Base-by-base conservation (phyloP, 2,888 invertebrate genomes). In the Erebia palarica region DNA sequence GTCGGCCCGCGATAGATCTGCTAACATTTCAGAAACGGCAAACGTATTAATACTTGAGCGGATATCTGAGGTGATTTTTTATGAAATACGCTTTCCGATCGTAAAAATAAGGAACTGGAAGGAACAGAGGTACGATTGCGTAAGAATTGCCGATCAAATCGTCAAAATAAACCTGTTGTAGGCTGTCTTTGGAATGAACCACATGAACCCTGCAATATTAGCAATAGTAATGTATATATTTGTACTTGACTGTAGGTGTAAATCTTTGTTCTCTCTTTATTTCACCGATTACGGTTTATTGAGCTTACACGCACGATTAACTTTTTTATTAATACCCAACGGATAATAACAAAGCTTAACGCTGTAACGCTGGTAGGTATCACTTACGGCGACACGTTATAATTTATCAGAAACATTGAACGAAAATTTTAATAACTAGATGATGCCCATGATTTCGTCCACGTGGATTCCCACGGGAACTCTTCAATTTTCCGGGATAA, bases 301-400 rank as follows among this genome's bases (percentile, higher is more conserved):
- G 76, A 81, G 82, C 82, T 81, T 81, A 77, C 80, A 84, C 84
- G 82, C 78, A 86, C 79, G 87, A 89, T 89, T 88, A 89, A 87
- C 87, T 89, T 87, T 88, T 89, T 89, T 89, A 89, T 89, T 89
- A 88, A 88, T 89, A 87, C 75, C 82, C 81, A 83, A 76, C 68
- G 70, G 69, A 58, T 55, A 49, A 67, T 67, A 71, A 70, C 65
- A 68, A 70, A 69, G 69, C 72, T 75, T 72, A 69, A 64, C 14
- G 49, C 47, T 49, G 5, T n/a, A n/a, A n/a, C n/a, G n/a, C 21
- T 27, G 27, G 47, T 63, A 63, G 18, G 36, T 36, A 36, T 1
- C 49, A 61, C 61, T 63, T 49, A 21, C 0, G 36, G 49, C 18
- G 7, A 8, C 21, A 49, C 57, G 18, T 16, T 58, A 27, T 3